Evolutionary conservation across 2,888 invertebrate genomes (phyloP).

Genomic region (Stenurella melanura): DNA sequence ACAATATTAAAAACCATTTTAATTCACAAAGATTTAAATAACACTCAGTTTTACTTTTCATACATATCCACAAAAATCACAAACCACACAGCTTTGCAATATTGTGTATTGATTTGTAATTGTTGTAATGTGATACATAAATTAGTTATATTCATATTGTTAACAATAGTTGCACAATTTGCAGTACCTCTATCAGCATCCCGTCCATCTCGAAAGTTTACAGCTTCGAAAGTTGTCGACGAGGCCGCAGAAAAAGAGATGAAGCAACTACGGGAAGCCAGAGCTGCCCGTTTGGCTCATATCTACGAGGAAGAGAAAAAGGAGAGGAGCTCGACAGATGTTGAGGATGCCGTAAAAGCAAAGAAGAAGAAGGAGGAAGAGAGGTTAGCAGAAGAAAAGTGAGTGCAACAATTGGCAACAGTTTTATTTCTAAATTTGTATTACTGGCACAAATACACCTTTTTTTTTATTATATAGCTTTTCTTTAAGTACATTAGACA

Average conservation of each 20-base stretch:
- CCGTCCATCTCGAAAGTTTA: constrained; percentile 83
- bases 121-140: background rate
- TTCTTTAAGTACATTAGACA: too few relatives aligned
- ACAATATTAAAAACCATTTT: too few relatives aligned
- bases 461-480: too few relatives aligned
- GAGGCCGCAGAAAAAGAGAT: constrained; percentile 65
- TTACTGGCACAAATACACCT: constrained; percentile 3
- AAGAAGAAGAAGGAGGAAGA: constrained; percentile 80
- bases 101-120: background rate
- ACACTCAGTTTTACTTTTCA: too few relatives aligned
- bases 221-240: constrained; percentile 73
- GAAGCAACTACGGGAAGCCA: constrained; percentile 78
- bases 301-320: constrained; percentile 75
- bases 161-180: constrained; percentile 43
- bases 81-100: constrained; percentile 8
- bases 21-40: too few relatives aligned
- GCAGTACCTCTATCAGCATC: constrained; percentile 77
- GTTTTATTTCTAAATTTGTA: constrained; percentile 40
- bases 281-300: constrained; percentile 79
- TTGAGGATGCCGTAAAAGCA: constrained; percentile 74
- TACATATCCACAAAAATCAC: background rate
- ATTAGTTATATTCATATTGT: background rate
- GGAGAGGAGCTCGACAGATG: constrained; percentile 62
- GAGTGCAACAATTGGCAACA: constrained; percentile 59
- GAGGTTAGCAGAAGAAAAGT: constrained; percentile 77